Evolutionary conservation across 2,797 vertebrate species (phyloP), one percentile per base, ranked within the genome.

Genomic region (Limosa lapponica): DNA sequence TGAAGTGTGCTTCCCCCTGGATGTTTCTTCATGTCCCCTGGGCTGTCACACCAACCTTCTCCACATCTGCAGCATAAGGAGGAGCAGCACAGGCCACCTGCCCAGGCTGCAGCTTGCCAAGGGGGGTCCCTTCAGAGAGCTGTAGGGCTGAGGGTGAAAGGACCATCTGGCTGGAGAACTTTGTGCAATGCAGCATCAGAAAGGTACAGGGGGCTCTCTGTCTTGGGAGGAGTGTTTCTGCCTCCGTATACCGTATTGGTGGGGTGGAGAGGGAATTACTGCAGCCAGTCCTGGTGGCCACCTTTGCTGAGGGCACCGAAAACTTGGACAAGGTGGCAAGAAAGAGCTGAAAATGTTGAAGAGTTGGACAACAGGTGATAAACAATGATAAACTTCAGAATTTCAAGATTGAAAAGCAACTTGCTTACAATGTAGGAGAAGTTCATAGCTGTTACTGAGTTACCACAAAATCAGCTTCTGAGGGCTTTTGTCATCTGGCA

Each of bases 41-140:
- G 37, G n/a, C 73, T 41, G 22, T 37, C 66, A 57, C 0, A 0
- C n/a, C 22, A 39, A 43, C 54, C 41, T 49, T 18, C 61, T 43
- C 22, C 0, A 0, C 0, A 1, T 7, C 48, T 11, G 11, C 59
- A 51, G 25, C 0, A 0, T 4, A n/a, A 57, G 43, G 54, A 81
- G 23, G 8, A 59, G 70, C 19, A 55, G 28, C 41, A 43, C 7
- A 5, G 46, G 46, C 17, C 44, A 8, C 14, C 32, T 8, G 4
- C 25, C n/a, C 25, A 5, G 57, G 64, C 34, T 69, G 41, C 78
- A 62, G 61, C 39, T 34, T 59, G 36, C 36, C 41, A 28, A 69
- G 57, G 4, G 11, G 25, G 37, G 23, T 34, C 23, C 37, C 57
- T 17, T 5, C 43, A 15, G 64, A 0, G 8, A 64, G 28, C 17